Evolutionary conservation across 2,797 vertebrate genomes (phyloP).

Genomic region (Platyrinchus mystaceus): DNA sequence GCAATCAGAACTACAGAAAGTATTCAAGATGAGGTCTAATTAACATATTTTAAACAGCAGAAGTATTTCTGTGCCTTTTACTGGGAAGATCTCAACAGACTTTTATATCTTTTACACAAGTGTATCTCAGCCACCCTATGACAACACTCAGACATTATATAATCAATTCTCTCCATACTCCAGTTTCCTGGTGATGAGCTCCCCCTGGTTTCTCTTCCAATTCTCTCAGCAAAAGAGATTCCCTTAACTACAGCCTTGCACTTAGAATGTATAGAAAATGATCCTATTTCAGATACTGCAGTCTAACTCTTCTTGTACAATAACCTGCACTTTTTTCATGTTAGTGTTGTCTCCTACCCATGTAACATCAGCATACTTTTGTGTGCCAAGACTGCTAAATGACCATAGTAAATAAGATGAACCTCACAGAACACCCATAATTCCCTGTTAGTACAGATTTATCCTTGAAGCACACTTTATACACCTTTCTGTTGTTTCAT

Average conservation of each 20-base stretch:
- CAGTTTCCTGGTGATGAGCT: not conserved
- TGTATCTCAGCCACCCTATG: not conserved
- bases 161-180: not conserved
- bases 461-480: not conserved
- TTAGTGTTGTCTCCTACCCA: not conserved
- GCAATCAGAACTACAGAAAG: not conserved
- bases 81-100: not conserved
- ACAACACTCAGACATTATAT: not conserved
- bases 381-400: not conserved
- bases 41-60: not conserved
- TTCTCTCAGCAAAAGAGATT: not conserved
- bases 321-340: not conserved
- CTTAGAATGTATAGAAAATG: not conserved
- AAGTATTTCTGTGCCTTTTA: not conserved
- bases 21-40: not conserved
- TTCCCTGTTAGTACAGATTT: not conserved
- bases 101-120: not conserved
- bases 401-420: not conserved
- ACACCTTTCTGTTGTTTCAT: not conserved
- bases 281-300: not conserved
- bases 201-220: not conserved
- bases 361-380: not conserved
- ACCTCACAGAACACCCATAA: not conserved
- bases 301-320: not conserved
- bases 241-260: not conserved